Evolutionary conservation across 1,140 invertebrate species (phyloP).

Genomic region (Matsumurasca onukii): DNA sequence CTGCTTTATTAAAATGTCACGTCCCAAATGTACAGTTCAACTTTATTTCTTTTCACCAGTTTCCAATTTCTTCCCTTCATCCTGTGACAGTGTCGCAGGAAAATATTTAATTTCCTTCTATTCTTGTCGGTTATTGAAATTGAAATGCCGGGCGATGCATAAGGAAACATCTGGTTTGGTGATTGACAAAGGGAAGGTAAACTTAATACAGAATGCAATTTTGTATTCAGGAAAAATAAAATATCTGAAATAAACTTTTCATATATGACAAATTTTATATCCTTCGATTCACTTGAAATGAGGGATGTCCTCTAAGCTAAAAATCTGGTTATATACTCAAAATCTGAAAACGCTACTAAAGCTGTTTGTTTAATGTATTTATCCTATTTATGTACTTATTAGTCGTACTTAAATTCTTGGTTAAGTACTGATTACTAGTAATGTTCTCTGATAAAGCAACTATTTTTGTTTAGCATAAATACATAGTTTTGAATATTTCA

Average conservation of each 20-base stretch:
- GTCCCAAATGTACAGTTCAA: conserved; percentile 25
- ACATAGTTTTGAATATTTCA: too few species aligned
- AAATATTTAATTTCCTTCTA: conserved; percentile 24
- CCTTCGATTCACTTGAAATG: not conserved
- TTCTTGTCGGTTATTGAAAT: not conserved
- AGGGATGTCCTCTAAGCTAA: too few species aligned
- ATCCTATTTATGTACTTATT: too few species aligned
- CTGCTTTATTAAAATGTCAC: conserved; percentile 31
- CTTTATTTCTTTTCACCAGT: conserved; percentile 26
- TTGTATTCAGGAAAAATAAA: not conserved
- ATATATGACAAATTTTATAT: not conserved
- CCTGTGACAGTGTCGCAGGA: too few species aligned
- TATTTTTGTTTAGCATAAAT: too few species aligned
- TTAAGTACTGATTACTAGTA: too few species aligned
- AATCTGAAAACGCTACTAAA: too few species aligned
- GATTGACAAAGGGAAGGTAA: not conserved
- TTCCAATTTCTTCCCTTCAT: conserved; percentile 21
- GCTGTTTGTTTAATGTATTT: too few species aligned
- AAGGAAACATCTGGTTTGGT: not conserved
- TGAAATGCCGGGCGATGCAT: not conserved
- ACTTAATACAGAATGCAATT: not conserved
- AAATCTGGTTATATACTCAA: too few species aligned
- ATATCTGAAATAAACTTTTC: not conserved
- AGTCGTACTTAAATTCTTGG: too few species aligned
- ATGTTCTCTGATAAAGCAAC: too few species aligned